Base-by-base conservation (phyloP, 2,113 vertebrate genomes). In the Lophochroa leadbeateri region DNA sequence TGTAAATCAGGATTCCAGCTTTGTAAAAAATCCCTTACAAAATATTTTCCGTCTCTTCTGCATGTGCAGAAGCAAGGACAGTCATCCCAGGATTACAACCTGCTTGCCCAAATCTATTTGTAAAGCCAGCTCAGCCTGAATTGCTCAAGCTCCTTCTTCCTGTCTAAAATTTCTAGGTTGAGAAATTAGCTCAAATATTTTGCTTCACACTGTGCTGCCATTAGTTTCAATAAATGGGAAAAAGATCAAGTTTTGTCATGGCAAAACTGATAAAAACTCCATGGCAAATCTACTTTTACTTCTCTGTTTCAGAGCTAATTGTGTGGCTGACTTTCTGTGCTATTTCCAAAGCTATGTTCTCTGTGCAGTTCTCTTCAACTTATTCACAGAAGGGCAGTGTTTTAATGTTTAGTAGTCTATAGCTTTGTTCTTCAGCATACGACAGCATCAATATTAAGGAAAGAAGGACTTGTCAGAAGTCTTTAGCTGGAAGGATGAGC, bases 101-200 rank as follows among this genome's bases (percentile, higher is more conserved):
- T 88, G 44, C 94, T 83, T 92, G 83, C 74, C 96, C 83, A 87
- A 82, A 53, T 74, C 78, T 68, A 52, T 91, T 95, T 95, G 88
- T 89, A 88, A 77, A 94, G 41, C 70, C 77, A 94, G 63, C 86
- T 94, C 72, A 91, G 91, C 49, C 12, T 76, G 69, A 88, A 70
- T 81, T 91, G 77, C 80, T 89, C 44, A 72, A 84, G 86, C 94
- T 95, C 77, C 83, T 96, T 82, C 88, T 94, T 87, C 89, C 83
- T 94, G 70, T 92, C 92, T 86, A 96, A 92, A 82, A 94, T 80
- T 91, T 91, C 1, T 12, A 84, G 81, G 81, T 86, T 96, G 84
- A 95, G 91, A 89, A 96, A 96, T 94, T 92, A 82, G 94, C 93
- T 91, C 93, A 95, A 95, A 89, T 96, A 91, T 97, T 96, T 97